Percentiles rank a stretch among this genome's conserved stretches.
These are phyloP conservation scores for Tortricodes alternella DNA, from an alignment of 2,888 invertebrate genomes.

Conservation along the genomic window DNA sequence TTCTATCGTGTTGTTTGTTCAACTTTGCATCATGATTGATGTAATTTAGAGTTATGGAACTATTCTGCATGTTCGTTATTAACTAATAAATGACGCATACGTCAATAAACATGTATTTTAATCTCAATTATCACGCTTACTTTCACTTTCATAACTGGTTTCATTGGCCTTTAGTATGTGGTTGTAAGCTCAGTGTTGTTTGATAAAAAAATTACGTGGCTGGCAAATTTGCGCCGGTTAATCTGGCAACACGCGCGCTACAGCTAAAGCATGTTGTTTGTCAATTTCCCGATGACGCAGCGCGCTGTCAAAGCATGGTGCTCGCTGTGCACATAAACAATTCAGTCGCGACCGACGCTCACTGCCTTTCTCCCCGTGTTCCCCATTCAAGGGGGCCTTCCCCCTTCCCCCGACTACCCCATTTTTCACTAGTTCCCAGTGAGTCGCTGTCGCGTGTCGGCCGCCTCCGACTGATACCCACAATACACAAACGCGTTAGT, in stretches of 20 bases:
- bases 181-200: too few species aligned
- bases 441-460: constrained; percentile 52
- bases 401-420: constrained; percentile 50
- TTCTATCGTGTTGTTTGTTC: constrained; percentile 51
- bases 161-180: constrained; percentile 4
- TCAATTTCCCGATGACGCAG: constrained; percentile 72
- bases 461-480: constrained; percentile 46
- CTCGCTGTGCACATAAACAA: constrained; percentile 71
- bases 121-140: constrained; percentile 8
- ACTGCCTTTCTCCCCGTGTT: constrained; percentile 33
- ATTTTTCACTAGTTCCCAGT: constrained; percentile 68
- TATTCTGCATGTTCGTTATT: background rate
- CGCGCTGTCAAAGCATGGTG: constrained; percentile 63
- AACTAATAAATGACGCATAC: constrained; percentile 14
- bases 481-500: constrained; percentile 44
- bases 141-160: constrained; percentile 1
- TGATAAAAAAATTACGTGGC: constrained; percentile 1
- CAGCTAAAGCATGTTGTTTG: constrained; percentile 64
- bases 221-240: constrained; percentile 9
- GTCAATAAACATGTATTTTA: constrained; percentile 3
- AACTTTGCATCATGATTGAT: constrained; percentile 48
- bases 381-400: constrained; percentile 34
- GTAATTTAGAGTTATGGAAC: constrained; percentile 38
- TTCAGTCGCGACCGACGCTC: constrained; percentile 51
- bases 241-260: constrained; percentile 32